Evolutionary conservation across 1,140 invertebrate genomes (phyloP), one percentile per base, ranked within the genome.

Genomic region (Sitodiplosis mosellana): DNA sequence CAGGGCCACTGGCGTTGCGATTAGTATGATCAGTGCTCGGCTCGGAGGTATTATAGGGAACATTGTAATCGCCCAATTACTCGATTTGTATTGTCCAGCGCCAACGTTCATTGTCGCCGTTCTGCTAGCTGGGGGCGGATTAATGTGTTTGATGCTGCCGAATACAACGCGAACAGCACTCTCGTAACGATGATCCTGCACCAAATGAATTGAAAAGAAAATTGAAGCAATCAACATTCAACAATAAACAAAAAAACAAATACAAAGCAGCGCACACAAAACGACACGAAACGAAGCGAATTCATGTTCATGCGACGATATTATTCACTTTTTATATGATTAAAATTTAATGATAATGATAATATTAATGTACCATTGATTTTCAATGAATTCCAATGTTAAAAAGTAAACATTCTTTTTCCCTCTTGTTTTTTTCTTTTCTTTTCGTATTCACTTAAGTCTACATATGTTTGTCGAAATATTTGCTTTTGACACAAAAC

Each of bases 31-130:
- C 7, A 83, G 83, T 1, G 84, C 84, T 10, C 72, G 84, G 47
- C 68, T 88, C 22, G 84, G 83, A 52, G 84, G 83, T 51, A 87
- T 88, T 55, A 83, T 87, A 59, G 84, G 84, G 44, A 88, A 87
- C 67, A 81, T 88, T 52, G 83, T 87, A 40, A 87, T 88, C 53
- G 83, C 83, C 40, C 76, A 80, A 52, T 68, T 88, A 33, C 59
- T 88, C 53, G 84, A 88, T 65, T 69, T 77, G 56, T 85, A 83
- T 60, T 88, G 84, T 67, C 83, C 83, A 22, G 81, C 81, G 46
- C 83, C 84, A 37, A 87, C 83, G 37, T 87, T 87, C 63, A 86
- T 88, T 44, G 82, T 88, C 14, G 83, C 84, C 49, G 76, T 69
- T 34, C 72, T 87, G 49, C 70, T 87, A 46, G 83, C 84, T 52